Base-by-base conservation (phyloP, 2,888 invertebrate genomes). In the Agrotis clavis region DNA sequence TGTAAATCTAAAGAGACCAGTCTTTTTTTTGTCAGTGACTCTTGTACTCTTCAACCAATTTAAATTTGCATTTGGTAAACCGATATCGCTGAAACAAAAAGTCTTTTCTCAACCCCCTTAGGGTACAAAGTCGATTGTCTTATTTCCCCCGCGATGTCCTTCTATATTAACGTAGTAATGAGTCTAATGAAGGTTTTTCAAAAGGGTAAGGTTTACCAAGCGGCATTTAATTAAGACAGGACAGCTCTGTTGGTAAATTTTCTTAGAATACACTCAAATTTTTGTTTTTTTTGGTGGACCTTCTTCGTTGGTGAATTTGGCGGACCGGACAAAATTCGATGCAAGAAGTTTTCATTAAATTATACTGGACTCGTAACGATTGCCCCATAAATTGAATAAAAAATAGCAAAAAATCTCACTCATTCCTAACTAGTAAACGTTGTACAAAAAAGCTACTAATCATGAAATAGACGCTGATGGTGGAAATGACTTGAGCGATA, bases 121-220 rank as follows among this genome's bases (percentile, higher is more conserved):
- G 78, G 73, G 85, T 64, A 77, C 45, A 84, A 77, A 85, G 79
- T 89, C 18, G 75, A 56, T 63, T 78, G 74, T 57, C 62, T 30
- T 11, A 9, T 70, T 35, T 35, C 13, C 76, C 83, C 74, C 73
- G 35, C 48, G 62, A 75, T 77, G 64, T 84, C 74, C 77, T 72
- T 70, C 48, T 74, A 65, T 82, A 78, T 86, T 83, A 88, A 84
- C 85, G 78, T 77, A 85, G 90, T 93, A 93, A 94, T 94, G 92
- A 92, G 88, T 90, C 89, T 92, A 93, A 94, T 93, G 92, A 92
- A 93, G 92, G 92, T 91, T 93, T 92, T 92, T 91, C 89, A 86
- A 91, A 93, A 91, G 92, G 92, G 91, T 89, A 88, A 86, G 88
- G 88, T 91, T 90, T 89, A 81, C 88, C 89, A 91, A 89, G 88